phyloP scores from a whole-genome alignment of 2,113 vertebrate genomes.

The Thymallus thymallus region DNA sequence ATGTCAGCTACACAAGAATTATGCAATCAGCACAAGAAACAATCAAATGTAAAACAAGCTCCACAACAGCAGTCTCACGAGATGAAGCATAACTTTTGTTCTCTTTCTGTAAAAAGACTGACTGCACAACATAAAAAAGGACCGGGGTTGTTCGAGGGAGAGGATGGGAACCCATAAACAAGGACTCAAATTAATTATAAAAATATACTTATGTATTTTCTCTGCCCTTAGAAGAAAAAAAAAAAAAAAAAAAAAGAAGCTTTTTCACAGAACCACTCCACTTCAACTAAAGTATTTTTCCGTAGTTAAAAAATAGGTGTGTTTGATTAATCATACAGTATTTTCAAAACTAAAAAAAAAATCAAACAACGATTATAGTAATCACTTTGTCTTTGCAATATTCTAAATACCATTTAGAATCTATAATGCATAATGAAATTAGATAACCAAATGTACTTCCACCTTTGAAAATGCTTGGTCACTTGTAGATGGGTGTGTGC shows the following conservation, averaged over 20 bases:
- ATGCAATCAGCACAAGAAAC: constrained; percentile 1
- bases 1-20: neutral
- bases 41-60: neutral
- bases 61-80: constrained; percentile 30
- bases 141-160: constrained; percentile 1
- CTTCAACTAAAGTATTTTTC: neutral
- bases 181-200: constrained; percentile 64
- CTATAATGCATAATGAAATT: constrained; percentile 29
- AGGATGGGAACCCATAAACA: constrained; percentile 54
- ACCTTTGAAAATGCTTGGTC: constrained; percentile 13
- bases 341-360: constrained; percentile 75
- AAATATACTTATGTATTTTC: constrained; percentile 64
- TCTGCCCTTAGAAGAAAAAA: constrained; percentile 23
- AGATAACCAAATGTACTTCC: constrained; percentile 13
- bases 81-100: too few species aligned
- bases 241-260: constrained; percentile 7
- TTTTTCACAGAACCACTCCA: neutral
- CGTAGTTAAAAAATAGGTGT: constrained; percentile 53
- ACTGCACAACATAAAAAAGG: constrained; percentile 18
- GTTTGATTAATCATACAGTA: constrained; percentile 71
- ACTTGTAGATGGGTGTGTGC: neutral
- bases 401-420: constrained; percentile 58
- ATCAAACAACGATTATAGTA: constrained; percentile 19
- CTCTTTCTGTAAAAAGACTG: neutral
- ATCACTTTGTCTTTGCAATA: constrained; percentile 65